Evolutionary conservation across 1,140 invertebrate species (phyloP).

Genomic region (Penaeus chinensis): DNA sequence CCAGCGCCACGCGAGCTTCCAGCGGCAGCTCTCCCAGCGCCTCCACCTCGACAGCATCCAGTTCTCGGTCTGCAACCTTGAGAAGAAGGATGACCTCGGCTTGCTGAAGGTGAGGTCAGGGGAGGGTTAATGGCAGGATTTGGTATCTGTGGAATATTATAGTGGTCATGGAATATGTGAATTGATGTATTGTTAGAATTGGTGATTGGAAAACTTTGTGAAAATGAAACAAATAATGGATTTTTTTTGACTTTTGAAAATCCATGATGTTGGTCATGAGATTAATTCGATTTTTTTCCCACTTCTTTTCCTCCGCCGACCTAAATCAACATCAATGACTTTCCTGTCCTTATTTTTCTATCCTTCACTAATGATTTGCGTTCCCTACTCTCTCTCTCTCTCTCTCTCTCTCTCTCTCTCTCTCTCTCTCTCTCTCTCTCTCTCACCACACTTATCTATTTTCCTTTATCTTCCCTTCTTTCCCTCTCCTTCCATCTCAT

Average conservation of each 20-base stretch:
- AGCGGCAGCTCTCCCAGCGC: slow-evolving; percentile 81
- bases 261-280: too few relatives aligned
- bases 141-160: too few relatives aligned
- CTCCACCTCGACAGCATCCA: slow-evolving; percentile 80
- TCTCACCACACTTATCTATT: neutral
- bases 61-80: slow-evolving; percentile 80
- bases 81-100: slow-evolving; percentile 74
- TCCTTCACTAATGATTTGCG: neutral
- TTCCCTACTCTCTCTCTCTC: slow-evolving; percentile 11
- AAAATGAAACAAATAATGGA: too few relatives aligned
- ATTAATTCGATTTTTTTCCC: neutral
- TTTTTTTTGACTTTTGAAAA: too few relatives aligned
- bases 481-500: neutral
- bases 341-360: neutral
- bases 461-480: neutral
- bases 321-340: neutral
- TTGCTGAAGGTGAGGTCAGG: slow-evolving; percentile 75
- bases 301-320: neutral
- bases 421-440: neutral
- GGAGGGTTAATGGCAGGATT: neutral
- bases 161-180: too few relatives aligned
- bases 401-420: slow-evolving; percentile 3
- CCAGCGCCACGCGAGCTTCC: slow-evolving; percentile 82
- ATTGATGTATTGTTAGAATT: too few relatives aligned
- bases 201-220: too few relatives aligned